Evolutionary conservation across 2,797 vertebrate genomes (phyloP), one percentile per base, ranked within the genome.

Genomic region (Sphenopsis melanotis): DNA sequence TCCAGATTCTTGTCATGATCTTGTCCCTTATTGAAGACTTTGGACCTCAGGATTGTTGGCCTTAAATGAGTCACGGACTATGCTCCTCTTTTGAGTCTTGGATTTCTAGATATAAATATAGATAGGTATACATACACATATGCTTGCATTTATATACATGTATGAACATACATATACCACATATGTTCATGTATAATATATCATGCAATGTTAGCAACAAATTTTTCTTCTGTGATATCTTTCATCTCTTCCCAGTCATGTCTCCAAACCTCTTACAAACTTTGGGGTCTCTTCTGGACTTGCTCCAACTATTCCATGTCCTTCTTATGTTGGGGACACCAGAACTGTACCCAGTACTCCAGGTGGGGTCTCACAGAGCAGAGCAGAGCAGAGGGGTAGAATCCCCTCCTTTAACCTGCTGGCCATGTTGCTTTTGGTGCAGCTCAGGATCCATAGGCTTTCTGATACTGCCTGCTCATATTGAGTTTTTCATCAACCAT

Each of bases 341-440:
- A 52, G 39, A 29, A 20, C 23, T 37, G 46, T 20, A 20, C 10
- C 39, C 53, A n/a, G 39, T 16, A 24, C 23, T n/a, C n/a, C n/a
- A 44, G 23, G 23, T 44, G 23, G 7, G 15, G 15, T 68, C 19
- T 53, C 39, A n/a, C 1, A 52, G 71, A n/a, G 46, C n/a, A 59
- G 68, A 30, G 41, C 30, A 56, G 53, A 50, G 24, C 0, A 36
- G 52, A 44, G 39, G n/a, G 23, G 29, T 6, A 37, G 15, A 46
- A 60, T 52, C n/a, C 22, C 29, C 16, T 66, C 44, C 37, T 46
- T 29, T 23, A 22, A 29, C 39, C n/a, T n/a, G 23, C 71, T 68
- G 37, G 37, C n/a, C n/a, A 11, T 0, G 0, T 53, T 68, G 53
- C 10, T 59, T 32, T 11, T 68, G 15, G 15, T 37, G 46, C 23